phyloP scores from a whole-genome alignment of 2,797 vertebrate species.

The Cetoscarus ocellatus region DNA sequence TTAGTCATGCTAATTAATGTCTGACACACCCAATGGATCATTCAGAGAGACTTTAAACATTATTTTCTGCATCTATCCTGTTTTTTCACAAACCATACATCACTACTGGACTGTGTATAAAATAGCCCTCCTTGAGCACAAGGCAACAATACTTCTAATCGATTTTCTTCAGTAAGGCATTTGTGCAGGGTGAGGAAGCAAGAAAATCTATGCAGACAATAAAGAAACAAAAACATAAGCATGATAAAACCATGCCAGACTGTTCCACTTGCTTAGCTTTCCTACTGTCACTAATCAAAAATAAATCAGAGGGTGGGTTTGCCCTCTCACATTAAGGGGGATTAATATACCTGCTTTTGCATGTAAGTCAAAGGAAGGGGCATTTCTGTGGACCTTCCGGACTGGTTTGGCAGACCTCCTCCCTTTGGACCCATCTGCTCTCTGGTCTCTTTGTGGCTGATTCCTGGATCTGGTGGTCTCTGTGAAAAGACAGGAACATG shows the following conservation, averaged over 20 bases:
- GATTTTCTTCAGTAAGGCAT: too few species aligned
- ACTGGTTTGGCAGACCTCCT: conserved; percentile 82
- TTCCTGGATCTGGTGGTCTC: conserved; percentile 61
- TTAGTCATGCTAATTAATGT: too few species aligned
- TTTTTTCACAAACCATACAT: too few species aligned
- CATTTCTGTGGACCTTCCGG: conserved; percentile 90
- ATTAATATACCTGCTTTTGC: conserved; percentile 87
- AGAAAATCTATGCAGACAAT: too few species aligned
- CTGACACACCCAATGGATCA: too few species aligned
- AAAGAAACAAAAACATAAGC: too few species aligned
- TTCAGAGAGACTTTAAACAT: too few species aligned
- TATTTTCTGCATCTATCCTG: too few species aligned
- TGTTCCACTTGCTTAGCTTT: conserved; percentile 45
- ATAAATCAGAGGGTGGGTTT: conserved; percentile 27
- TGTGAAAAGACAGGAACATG: conserved; percentile 45
- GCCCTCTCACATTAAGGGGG: conserved; percentile 37
- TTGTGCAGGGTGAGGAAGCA: too few species aligned
- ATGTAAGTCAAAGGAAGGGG: conserved; percentile 82
- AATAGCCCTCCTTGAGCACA: too few species aligned
- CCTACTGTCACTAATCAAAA: conserved; percentile 49
- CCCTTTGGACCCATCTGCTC: conserved; percentile 70
- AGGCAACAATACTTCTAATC: too few species aligned
- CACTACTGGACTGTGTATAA: too few species aligned
- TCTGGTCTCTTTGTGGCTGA: conserved; percentile 60
- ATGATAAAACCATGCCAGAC: conserved; percentile 30